Base-by-base conservation (phyloP, 2,797 vertebrate species). In the Esox lucius region DNA sequence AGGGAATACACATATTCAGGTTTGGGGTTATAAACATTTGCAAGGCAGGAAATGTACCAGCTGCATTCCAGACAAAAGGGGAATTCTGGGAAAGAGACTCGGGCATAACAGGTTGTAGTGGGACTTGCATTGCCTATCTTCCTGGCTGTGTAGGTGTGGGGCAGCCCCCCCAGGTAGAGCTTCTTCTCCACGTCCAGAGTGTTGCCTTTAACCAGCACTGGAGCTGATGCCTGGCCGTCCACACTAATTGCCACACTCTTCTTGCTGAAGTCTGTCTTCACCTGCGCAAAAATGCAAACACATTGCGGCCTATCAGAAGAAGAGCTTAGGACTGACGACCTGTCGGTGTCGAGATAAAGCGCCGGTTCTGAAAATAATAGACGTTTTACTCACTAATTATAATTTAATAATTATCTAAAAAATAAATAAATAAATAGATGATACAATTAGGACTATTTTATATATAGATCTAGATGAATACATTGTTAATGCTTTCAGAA, bases 141-240 rank as follows among this genome's bases (percentile, higher is more conserved):
- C 84, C 92, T 95, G 26, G 94, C 86, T 46, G 78, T 72, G 7
- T 94, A 95, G 31, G 90, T 85, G 0, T 87, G 80, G 1, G 96
- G 95, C 0, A 97, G 84, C 9, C 97, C 97, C 51, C 97, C 97
- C 3, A 99, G 83, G 49, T 96, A 98, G 0, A 99, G 75, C 71
- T 89, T 94, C 19, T 91, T 92, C 80, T 96, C 95, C 78, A 98
- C 96, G 0, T 98, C 95, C 85, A 98, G 82, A 0, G 93, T 95
- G 85, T 97, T 95, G 67, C 96, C 97, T 83, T 91, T 91, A 0
- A 90, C 72, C 1, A 81, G 74, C 72, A 89, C 89, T 1, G 80
- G 28, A 0, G 87, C 80, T 0, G 90, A 90, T 65, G 91, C 90
- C 0, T 84, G 91, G 17, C 87, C 88, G 0, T 97, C 96, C 0